A percentile compares a stretch with the other conserved stretches of the same genome.
phyloP scores from a whole-genome alignment of 2,113 vertebrate genomes.

The Xiphophorus hellerii region DNA sequence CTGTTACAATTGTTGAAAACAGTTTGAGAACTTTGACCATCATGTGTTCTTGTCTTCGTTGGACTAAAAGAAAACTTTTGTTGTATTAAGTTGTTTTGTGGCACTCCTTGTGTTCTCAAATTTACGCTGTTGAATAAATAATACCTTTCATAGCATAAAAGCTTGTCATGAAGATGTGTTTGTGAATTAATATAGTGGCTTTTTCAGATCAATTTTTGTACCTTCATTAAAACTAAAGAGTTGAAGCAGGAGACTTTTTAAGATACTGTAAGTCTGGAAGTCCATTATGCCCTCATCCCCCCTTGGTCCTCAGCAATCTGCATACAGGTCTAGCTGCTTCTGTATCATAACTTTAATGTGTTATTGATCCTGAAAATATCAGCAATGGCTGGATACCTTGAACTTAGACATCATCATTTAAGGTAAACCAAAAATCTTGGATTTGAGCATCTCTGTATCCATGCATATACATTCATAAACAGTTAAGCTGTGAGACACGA shows the following conservation, averaged over 20 bases:
- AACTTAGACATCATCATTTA: background rate
- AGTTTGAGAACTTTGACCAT: too few species aligned
- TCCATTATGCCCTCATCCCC: background rate
- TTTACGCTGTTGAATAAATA: too few species aligned
- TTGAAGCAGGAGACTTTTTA: background rate
- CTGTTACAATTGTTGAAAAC: too few species aligned
- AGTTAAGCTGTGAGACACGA: constrained; percentile 22
- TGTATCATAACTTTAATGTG: background rate
- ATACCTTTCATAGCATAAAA: too few species aligned
- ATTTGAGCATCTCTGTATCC: background rate
- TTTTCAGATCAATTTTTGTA: background rate
- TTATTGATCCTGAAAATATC: background rate
- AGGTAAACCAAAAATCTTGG: background rate
- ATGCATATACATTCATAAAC: constrained; percentile 15
- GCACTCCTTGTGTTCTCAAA: too few species aligned
- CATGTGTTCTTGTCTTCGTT: too few species aligned
- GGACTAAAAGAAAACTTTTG: too few species aligned
- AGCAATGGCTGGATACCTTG: background rate
- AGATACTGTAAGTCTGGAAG: background rate
- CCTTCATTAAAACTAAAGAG: background rate
- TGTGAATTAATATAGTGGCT: background rate
- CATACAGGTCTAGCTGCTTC: background rate
- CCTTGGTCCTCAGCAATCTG: background rate
- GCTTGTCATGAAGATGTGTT: too few species aligned
- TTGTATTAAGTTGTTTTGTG: too few species aligned